These are phyloP conservation scores for Cheumatopsyche charites DNA, from an alignment of 1,140 invertebrate species.

Conservation along the genomic window DNA sequence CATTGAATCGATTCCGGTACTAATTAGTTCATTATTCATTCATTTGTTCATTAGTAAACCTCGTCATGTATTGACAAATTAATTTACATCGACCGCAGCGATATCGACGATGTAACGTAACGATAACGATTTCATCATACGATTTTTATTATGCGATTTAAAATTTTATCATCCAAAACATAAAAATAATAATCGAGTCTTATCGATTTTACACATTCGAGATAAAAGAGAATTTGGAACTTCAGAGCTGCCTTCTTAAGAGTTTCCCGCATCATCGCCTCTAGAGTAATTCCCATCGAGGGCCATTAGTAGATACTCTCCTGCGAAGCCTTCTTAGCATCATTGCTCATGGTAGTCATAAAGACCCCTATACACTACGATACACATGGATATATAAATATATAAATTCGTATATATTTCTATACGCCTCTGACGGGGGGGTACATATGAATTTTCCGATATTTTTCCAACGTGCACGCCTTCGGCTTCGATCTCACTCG, in stretches of 20 bases:
- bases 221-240: not conserved
- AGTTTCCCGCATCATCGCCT: slow-evolving; percentile 17
- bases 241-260: not conserved
- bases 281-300: slow-evolving; percentile 40
- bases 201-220: not conserved
- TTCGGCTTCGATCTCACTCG: slow-evolving; percentile 23
- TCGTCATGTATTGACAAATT: slow-evolving; percentile 20
- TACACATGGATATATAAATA: not conserved
- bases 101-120: not conserved
- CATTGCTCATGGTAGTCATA: not conserved
- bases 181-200: not conserved
- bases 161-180: not conserved
- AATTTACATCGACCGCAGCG: slow-evolving; percentile 14
- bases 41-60: slow-evolving; percentile 30
- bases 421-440: not conserved
- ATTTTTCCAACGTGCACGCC: slow-evolving; percentile 24
- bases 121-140: not conserved
- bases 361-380: not conserved
- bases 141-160: not conserved
- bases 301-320: slow-evolving; percentile 41
- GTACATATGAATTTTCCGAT: slow-evolving; percentile 37
- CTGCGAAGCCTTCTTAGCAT: slow-evolving; percentile 33
- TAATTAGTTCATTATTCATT: slow-evolving; percentile 36
- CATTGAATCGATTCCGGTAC: slow-evolving; percentile 17
- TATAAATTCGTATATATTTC: not conserved